Percentiles rank a stretch among this genome's conserved stretches.
phyloP scores from a whole-genome alignment of 2,797 vertebrate genomes.

The Melanotaenia parkinsoni region DNA sequence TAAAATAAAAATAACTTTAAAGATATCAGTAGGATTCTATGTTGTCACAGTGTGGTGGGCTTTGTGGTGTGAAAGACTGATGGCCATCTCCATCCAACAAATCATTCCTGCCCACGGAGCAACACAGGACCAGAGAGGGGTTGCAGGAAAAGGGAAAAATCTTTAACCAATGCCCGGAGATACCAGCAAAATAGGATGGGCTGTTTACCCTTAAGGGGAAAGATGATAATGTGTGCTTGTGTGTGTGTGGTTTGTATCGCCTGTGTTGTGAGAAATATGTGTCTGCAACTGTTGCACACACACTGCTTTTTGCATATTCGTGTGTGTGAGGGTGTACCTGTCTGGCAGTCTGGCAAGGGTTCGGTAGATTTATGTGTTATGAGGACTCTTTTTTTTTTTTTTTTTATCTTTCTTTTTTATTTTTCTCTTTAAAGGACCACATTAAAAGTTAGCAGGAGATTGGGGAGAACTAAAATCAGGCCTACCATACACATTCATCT shows the following conservation, averaged over 20 bases:
- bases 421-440: constrained; percentile 12
- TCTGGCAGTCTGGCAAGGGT: constrained; percentile 53
- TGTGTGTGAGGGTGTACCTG: constrained; percentile 34
- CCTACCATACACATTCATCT: constrained; percentile 23
- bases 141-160: constrained; percentile 34
- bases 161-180: constrained; percentile 69
- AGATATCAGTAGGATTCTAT: constrained; percentile 13
- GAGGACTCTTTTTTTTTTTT: constrained; percentile 14
- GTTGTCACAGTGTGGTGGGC: constrained; percentile 54
- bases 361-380: constrained; percentile 47
- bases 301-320: constrained; percentile 28
- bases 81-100: constrained; percentile 65
- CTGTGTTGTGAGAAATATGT: constrained; percentile 36
- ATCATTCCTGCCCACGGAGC: constrained; percentile 62
- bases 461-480: constrained; percentile 9
- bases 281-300: constrained; percentile 14
- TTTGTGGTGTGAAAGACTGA: constrained; percentile 68
- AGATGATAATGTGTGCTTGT: constrained; percentile 44
- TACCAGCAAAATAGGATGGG: constrained; percentile 65
- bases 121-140: constrained; percentile 48
- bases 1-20: constrained; percentile 12
- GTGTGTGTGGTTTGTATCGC: constrained; percentile 29
- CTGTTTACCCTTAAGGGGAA: constrained; percentile 69
- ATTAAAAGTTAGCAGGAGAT: constrained; percentile 3
- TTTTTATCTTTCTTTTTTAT: not conserved